phyloP scores from a whole-genome alignment of 2,113 vertebrate genomes.

The Scatophagus argus region DNA sequence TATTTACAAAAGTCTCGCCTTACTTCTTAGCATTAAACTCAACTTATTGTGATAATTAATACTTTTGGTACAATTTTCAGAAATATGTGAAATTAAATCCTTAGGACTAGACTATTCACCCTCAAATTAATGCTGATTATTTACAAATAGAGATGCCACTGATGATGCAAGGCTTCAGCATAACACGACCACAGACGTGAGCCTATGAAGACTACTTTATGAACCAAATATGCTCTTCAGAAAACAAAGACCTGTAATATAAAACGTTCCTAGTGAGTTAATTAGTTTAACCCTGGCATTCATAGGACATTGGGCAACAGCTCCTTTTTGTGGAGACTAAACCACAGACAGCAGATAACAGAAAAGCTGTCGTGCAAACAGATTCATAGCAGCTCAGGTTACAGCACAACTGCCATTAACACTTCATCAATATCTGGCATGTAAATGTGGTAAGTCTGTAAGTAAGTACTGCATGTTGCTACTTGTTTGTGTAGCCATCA shows the following conservation, averaged over 20 bases:
- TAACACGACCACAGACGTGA: neutral
- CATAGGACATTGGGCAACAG: neutral
- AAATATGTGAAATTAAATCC: neutral
- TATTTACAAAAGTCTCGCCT: neutral
- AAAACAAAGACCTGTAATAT: neutral
- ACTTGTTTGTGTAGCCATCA: conserved; percentile 12
- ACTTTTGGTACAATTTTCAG: neutral
- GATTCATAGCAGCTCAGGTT: neutral
- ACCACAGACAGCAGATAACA: neutral
- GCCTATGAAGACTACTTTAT: neutral
- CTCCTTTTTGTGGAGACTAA: neutral
- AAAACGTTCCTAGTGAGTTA: neutral
- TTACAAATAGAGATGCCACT: neutral
- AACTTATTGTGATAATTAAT: neutral
- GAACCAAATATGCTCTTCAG: neutral
- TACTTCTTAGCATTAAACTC: neutral
- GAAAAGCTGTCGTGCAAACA: neutral
- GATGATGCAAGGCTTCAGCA: neutral
- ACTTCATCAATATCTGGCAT: neutral
- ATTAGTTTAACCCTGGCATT: neutral
- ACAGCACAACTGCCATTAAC: neutral
- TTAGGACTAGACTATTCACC: neutral
- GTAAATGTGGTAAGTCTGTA: conserved; percentile 24
- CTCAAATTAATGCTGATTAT: neutral
- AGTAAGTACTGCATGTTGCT: neutral